Evolutionary conservation across 1,140 invertebrate species (phyloP), one percentile per base, ranked within the genome.

Genomic region (Neoseiulus cucumeris): DNA sequence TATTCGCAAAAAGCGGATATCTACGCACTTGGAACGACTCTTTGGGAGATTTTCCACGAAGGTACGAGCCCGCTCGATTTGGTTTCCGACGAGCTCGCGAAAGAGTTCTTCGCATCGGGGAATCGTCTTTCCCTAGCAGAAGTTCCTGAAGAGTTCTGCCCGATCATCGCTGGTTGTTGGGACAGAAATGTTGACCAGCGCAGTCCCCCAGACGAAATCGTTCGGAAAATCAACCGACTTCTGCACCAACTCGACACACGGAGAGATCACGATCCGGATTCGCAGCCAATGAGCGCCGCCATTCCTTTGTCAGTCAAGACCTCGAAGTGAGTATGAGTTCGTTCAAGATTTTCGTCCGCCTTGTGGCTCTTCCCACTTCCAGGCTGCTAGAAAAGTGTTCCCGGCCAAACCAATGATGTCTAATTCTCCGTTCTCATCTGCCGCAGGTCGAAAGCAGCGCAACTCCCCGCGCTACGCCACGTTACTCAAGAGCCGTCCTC

Each of bases 111-210:
- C 33, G 22, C 17, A 2, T 25, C 51, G 1, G 51, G 51, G 14
- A 59, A 59, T 29, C 22, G 51, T 33, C 22, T 59, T 2, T 25
- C 51, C 14, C 51, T 59, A 9, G 51, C 78, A 68, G 78, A 78
- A 7, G 95, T 91, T 75, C 87, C 90, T 18, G 67, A 75, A 2
- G 85, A 87, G 71, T 84, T 98, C 55, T 91, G 87, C 74, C 77
- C 81, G 68, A 77, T 96, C 25, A 91, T 97, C 81, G 75, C 78
- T 18, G 84, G 88, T 70, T 91, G 91, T 71, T 98, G 94, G 94
- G 80, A 83, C 66, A 73, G 81, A 22, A 82, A 87, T 71, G 83
- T 83, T 2, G 80, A 83, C 33, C 75, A 76, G 18, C 76, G 85
- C 14, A 86, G 85, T 73, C 81, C 84, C 68, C 85, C 87, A 45